These are phyloP conservation scores for Corynorhinus townsendii DNA, from an alignment of 2,113 vertebrate species.

Conservation along the genomic window DNA sequence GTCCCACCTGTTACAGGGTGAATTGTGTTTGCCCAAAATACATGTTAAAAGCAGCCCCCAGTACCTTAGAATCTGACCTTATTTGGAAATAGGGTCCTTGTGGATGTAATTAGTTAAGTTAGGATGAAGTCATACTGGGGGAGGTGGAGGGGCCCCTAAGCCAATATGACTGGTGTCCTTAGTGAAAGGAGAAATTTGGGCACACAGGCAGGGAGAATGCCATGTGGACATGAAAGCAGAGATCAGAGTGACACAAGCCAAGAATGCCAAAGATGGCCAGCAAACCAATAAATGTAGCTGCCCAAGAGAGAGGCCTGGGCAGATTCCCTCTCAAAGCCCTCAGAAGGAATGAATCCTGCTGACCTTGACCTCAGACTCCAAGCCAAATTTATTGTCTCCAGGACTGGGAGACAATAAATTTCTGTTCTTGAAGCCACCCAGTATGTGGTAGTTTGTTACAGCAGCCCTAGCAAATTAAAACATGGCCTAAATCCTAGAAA, in stretches of 20 bases:
- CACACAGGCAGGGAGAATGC: neutral
- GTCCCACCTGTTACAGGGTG: neutral
- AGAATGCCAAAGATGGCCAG: neutral
- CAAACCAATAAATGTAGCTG: neutral
- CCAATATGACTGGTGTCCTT: neutral
- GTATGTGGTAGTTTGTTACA: neutral
- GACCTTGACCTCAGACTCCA: neutral
- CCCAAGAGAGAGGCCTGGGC: neutral
- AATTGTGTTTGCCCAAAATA: neutral
- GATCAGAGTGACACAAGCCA: neutral
- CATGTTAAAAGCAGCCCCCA: neutral
- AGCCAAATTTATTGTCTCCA: too few relatives aligned
- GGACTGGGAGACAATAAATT: neutral
- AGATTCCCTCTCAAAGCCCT: neutral
- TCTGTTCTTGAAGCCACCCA: neutral
- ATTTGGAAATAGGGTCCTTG: neutral
- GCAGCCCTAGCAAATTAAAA: neutral
- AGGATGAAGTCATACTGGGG: neutral
- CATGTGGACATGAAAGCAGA: neutral
- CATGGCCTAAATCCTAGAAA: neutral
- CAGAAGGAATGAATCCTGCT: neutral
- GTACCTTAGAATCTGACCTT: neutral
- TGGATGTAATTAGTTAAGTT: neutral
- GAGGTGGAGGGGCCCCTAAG: neutral
- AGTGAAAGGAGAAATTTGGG: neutral